phyloP scores from a whole-genome alignment of 2,113 vertebrate genomes.

The Triplophysa siluroides region DNA sequence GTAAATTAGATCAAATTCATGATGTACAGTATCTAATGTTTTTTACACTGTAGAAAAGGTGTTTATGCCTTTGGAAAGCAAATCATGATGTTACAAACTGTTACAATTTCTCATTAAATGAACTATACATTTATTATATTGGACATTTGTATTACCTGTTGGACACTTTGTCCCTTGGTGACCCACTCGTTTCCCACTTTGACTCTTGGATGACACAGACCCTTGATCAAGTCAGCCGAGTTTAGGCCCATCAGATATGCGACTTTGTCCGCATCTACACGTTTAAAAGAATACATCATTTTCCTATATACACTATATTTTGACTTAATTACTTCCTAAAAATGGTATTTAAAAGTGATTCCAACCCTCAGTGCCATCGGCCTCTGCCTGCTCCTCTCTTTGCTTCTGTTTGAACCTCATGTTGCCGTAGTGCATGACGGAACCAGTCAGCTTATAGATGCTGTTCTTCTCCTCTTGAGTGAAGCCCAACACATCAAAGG shows the following conservation, averaged over 20 bases:
- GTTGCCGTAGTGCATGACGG: slow-evolving; percentile 83
- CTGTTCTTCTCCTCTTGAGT: slow-evolving; percentile 76
- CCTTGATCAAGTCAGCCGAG: slow-evolving; percentile 54
- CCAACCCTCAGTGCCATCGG: slow-evolving; percentile 79
- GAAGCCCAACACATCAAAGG: slow-evolving; percentile 82
- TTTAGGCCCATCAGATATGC: slow-evolving; percentile 57
- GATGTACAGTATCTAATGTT: no score
- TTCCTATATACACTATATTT: neutral
- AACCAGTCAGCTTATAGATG: slow-evolving; percentile 74
- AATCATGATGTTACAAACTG: no score
- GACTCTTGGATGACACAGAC: slow-evolving; percentile 52
- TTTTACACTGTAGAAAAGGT: no score
- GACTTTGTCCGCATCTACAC: slow-evolving; percentile 52
- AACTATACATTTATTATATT: neutral
- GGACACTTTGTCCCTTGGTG: slow-evolving; percentile 54
- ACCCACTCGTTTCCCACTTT: slow-evolving; percentile 59
- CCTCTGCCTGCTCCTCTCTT: slow-evolving; percentile 79
- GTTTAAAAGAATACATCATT: neutral
- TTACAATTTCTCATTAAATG: no score
- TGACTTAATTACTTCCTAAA: neutral
- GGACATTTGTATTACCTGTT: slow-evolving; percentile 24
- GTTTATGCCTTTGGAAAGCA: no score
- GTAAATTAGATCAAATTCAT: neutral
- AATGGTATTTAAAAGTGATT: neutral
- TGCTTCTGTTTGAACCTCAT: slow-evolving; percentile 84